These are phyloP conservation scores for Alethe diademata DNA, from an alignment of 2,113 vertebrate genomes.

Conservation along the genomic window DNA sequence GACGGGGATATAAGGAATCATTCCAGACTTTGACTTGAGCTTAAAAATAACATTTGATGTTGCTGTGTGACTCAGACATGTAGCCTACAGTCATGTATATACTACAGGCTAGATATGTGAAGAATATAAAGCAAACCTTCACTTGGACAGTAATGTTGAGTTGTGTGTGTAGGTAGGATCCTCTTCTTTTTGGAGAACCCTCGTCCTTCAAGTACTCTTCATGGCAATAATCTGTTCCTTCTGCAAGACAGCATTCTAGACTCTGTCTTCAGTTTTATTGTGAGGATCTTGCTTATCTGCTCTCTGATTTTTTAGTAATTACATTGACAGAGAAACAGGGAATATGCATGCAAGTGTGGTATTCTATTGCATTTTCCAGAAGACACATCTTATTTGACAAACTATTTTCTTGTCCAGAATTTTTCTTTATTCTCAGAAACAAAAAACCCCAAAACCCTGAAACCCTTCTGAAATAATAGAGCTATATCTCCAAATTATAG, in stretches of 20 bases:
- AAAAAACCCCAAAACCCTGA: not conserved
- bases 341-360: not conserved
- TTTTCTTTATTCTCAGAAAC: not conserved
- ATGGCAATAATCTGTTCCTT: not conserved
- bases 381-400: not conserved
- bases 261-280: not conserved
- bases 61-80: not conserved
- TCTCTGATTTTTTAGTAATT: not conserved
- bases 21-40: not conserved
- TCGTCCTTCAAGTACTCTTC: not conserved
- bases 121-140: not conserved
- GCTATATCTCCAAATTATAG: not conserved
- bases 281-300: not conserved
- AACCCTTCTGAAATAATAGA: not conserved
- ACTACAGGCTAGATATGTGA: not conserved
- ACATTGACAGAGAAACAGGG: not conserved
- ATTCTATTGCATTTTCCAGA: not conserved
- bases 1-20: not conserved
- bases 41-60: not conserved
- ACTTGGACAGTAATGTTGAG: not conserved
- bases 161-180: not conserved
- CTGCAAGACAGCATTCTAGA: not conserved
- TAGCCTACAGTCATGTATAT: not conserved
- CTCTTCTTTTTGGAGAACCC: rapidly evolving
- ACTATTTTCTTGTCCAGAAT: not conserved